phyloP scores from a whole-genome alignment of 2,888 invertebrate genomes.

The Poecilobothrus nobilitatus region DNA sequence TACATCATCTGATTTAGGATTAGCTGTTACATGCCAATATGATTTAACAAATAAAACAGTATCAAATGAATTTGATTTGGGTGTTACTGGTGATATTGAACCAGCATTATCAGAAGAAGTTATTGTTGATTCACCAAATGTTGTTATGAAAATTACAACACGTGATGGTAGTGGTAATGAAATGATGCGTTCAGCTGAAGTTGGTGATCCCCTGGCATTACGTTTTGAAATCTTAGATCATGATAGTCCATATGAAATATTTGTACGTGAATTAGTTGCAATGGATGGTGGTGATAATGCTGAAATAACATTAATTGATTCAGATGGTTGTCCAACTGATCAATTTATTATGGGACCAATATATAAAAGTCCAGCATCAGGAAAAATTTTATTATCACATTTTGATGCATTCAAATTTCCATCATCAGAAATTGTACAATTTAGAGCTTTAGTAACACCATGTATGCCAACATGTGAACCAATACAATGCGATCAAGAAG shows the following conservation, averaged over 20 bases:
- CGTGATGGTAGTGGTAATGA: conserved; percentile 74
- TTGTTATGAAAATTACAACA: conserved; percentile 86
- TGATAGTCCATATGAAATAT: conserved; percentile 91
- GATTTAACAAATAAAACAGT: conserved; percentile 89
- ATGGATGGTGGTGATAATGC: conserved; percentile 90
- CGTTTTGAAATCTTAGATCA: conserved; percentile 87
- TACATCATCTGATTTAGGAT: conserved; percentile 83
- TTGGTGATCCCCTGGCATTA: conserved; percentile 84
- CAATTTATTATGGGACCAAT: conserved; percentile 90
- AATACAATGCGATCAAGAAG: conserved; percentile 78
- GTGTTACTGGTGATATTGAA: conserved; percentile 77
- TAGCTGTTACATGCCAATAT: conserved; percentile 87
- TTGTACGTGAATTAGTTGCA: conserved; percentile 86
- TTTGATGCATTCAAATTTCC: conserved; percentile 97
- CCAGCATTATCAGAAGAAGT: conserved; percentile 81
- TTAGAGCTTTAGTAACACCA: conserved; percentile 89
- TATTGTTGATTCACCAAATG: conserved; percentile 88
- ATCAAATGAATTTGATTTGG: conserved; percentile 81
- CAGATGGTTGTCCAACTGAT: conserved; percentile 86
- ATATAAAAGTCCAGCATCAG: conserved; percentile 68
- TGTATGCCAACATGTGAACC: conserved; percentile 91
- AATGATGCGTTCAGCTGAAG: conserved; percentile 79
- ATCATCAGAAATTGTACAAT: conserved; percentile 88
- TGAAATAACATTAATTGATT: conserved; percentile 86
- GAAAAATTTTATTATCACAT: conserved; percentile 78